Evolutionary conservation across 2,113 vertebrate species (phyloP).

Genomic region (Phalacrocorax aristotelis): DNA sequence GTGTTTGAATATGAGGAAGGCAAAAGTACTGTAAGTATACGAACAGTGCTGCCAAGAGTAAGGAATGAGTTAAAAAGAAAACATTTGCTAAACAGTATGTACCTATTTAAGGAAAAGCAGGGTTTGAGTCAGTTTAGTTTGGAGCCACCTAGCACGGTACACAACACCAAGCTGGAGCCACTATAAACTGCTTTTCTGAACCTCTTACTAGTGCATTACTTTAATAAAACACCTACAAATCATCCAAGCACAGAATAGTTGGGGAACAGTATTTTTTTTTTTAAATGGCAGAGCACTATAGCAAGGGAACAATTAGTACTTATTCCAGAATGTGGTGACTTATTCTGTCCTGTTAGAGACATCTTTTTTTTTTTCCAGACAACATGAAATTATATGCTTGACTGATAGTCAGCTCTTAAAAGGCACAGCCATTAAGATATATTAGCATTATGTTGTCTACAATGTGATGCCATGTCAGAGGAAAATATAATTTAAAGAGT

Average conservation of each 20-base stretch:
- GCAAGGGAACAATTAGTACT: neutral
- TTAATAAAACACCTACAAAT: neutral
- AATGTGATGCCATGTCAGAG: neutral
- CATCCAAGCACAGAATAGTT: neutral
- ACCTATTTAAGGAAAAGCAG: neutral
- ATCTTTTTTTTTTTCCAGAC: neutral
- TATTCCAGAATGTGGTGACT: neutral
- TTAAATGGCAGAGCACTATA: neutral
- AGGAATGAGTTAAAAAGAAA: neutral
- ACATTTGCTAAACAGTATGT: neutral
- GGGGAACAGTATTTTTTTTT: neutral
- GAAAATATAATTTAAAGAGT: neutral
- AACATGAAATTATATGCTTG: neutral
- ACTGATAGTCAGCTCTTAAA: neutral
- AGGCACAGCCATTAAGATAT: neutral
- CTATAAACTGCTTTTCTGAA: neutral
- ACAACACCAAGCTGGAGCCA: neutral
- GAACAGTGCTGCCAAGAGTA: neutral
- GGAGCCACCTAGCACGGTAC: neutral
- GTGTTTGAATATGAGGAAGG: neutral
- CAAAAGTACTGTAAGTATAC: neutral
- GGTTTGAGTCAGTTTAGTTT: neutral
- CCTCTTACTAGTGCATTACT: neutral
- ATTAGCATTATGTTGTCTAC: neutral
- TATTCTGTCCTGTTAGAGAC: neutral